Evolutionary conservation across 2,113 vertebrate species (phyloP), one percentile per base, ranked within the genome.

Genomic region (Plotosus lineatus): DNA sequence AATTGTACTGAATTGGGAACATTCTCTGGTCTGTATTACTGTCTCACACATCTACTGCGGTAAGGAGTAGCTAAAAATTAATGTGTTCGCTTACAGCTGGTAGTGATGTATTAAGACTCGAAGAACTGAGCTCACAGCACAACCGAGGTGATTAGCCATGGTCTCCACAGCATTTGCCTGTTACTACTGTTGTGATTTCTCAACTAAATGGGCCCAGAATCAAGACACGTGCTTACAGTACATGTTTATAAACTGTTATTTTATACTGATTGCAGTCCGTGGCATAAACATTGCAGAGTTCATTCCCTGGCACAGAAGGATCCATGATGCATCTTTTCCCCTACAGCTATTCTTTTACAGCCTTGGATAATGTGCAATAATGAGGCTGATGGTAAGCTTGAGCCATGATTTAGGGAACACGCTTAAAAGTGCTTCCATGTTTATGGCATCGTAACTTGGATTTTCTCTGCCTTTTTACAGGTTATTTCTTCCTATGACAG

Each of bases 1-100:
- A 86, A 75, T 79, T 46, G 42, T 80, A 89, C 86, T 87, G 81
- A 89, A 87, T 90, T 92, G 88, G 86, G 68, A 36, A 33, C 77
- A 82, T 81, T 80, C 88, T 89, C 88, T 86, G 82, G 65, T 88
- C 85, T 90, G 91, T 91, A 90, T 92, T 91, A 91, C 90, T 79
- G 89, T 84, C 72, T 71, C 7, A 78, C 74, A 81, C 84, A 81
- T 86, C 87, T 84, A 60, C 76, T 78, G 85, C 77, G 88, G 87
- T 87, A 89, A 89, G 86, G 88, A 88, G 84, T 68, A 82, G 86
- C 80, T 82, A 78, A 85, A 73, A 90, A 89, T 90, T 89, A 90
- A 90, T 90, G 89, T 90, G 87, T 88, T 88, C 87, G 82, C 83
- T 85, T 88, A 85, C 79, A 79, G 56, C 77, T 77, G 77, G 31